A percentile compares a stretch with the other conserved stretches of the same genome.
Evolutionary conservation across 2,797 vertebrate genomes (phyloP).

Genomic region (Melanotaenia trifasciata): DNA sequence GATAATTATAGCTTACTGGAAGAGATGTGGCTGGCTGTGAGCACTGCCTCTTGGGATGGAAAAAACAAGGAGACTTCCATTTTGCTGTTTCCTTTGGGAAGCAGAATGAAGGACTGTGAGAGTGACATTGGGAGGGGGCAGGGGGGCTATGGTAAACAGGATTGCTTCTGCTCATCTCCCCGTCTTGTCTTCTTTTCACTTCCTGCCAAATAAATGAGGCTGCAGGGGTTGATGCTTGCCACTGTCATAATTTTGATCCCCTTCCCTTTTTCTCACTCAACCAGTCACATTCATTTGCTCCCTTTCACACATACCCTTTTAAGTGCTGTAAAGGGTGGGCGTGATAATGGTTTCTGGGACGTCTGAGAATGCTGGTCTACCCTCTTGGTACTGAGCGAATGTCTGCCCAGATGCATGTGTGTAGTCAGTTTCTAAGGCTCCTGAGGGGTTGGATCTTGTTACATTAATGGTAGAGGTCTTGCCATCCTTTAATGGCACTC

Average conservation of each 20-base stretch:
- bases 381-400: slow-evolving; percentile 20
- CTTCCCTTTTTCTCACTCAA: slow-evolving; percentile 20
- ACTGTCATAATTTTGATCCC: slow-evolving; percentile 28
- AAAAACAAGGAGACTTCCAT: slow-evolving; percentile 55
- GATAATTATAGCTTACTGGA: slow-evolving; percentile 77
- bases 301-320: slow-evolving; percentile 11
- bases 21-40: slow-evolving; percentile 58
- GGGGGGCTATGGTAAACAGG: slow-evolving; percentile 10
- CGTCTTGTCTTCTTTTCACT: slow-evolving; percentile 29
- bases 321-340: slow-evolving; percentile 19
- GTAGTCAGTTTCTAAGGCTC: slow-evolving; percentile 34
- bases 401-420: slow-evolving; percentile 36
- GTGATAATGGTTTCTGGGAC: slow-evolving; percentile 36
- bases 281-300: slow-evolving; percentile 12
- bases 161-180: slow-evolving; percentile 19
- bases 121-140: slow-evolving; percentile 30
- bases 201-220: slow-evolving; percentile 27
- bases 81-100: slow-evolving; percentile 35
- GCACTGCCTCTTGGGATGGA: slow-evolving; percentile 39
- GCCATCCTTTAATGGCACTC: slow-evolving; percentile 53
- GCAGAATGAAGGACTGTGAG: slow-evolving; percentile 18
- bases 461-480: slow-evolving; percentile 70
- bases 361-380: slow-evolving; percentile 10
- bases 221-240: slow-evolving; percentile 6
- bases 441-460: slow-evolving; percentile 68